phyloP scores from a whole-genome alignment of 2,888 invertebrate genomes.

The Conomelus anceps region DNA sequence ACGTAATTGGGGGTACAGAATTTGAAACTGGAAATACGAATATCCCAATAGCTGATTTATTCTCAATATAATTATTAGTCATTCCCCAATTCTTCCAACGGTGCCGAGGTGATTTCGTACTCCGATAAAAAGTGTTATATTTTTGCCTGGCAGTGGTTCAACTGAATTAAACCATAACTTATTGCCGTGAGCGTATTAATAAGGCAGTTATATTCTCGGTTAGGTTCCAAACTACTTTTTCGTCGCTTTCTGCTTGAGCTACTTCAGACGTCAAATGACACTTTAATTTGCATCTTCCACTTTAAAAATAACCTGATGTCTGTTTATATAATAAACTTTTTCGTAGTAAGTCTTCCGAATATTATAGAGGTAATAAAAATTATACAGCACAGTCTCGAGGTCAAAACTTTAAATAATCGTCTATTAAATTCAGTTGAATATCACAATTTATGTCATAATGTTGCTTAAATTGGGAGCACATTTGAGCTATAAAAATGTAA shows the following conservation, averaged over 20 bases:
- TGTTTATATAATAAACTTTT: not conserved
- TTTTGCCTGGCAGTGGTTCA: not conserved
- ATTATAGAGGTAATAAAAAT: not conserved
- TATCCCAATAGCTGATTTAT: not conserved
- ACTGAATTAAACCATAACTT: not conserved
- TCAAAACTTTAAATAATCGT: no score
- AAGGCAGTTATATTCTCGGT: not conserved
- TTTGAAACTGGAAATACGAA: not conserved
- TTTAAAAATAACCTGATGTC: not conserved
- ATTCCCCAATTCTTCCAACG: not conserved
- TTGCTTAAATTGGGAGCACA: no score
- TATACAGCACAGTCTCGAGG: no score
- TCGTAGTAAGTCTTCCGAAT: not conserved
- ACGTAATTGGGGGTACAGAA: not conserved
- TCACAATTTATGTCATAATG: no score
- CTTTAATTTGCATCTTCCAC: not conserved
- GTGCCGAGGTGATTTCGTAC: not conserved
- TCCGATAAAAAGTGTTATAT: not conserved
- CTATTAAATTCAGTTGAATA: no score
- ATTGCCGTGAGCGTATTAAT: not conserved
- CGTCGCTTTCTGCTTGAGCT: not conserved
- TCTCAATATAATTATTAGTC: not conserved
- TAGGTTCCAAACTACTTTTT: not conserved
- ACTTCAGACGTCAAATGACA: not conserved
- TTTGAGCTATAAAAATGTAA: no score